Base-by-base conservation (phyloP, 2,888 invertebrate species). In the Tenthredo notha region DNA sequence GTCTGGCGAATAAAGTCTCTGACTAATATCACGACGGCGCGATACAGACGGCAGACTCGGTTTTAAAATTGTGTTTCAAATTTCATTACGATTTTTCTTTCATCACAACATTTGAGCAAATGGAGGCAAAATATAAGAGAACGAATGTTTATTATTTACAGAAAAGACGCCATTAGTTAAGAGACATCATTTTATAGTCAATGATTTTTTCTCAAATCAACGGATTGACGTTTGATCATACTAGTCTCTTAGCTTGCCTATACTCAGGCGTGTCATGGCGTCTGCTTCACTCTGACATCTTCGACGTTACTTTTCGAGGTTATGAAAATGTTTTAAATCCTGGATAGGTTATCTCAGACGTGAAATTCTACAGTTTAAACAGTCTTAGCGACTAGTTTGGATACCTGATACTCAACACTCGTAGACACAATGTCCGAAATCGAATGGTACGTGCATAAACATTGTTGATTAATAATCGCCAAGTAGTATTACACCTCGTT, bases 381-480 rank as follows among this genome's bases (percentile, higher is more conserved):
- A 61, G 61, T 61, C 10, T 25, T 21, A 61, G 3, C 12, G 61
- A 25, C 10, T 61, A 12, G 21, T 12, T 61, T 61, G 0, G 12
- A 10, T 9, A 4, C 7, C 33, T 12, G 70, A 12, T 70, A 33
- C 6, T 40, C 29, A n/a, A 5, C 70, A 6, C 10, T 47, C 29
- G 25, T 37, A 47, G 12, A 25, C 43, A 87, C 86, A 86, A 92
- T 91, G 90, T 89, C 89, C 61, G 90, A 91, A 78, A 87, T 91
- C 84, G 91, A 91, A 85, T 92, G 92, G 92, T 91, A 87, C 86
- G 85, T 86, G 65, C 21, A 7, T 6, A 54, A n/a, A 7, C 6
- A n/a, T 54, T 7, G 50, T 6, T n/a, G 2, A 50, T 50, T 15
- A 50, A 6, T 50, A 50, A n/a, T 54, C n/a, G n/a, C n/a, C 54